Evolutionary conservation across 2,113 vertebrate species (phyloP).

Genomic region (Pluvialis apricaria): DNA sequence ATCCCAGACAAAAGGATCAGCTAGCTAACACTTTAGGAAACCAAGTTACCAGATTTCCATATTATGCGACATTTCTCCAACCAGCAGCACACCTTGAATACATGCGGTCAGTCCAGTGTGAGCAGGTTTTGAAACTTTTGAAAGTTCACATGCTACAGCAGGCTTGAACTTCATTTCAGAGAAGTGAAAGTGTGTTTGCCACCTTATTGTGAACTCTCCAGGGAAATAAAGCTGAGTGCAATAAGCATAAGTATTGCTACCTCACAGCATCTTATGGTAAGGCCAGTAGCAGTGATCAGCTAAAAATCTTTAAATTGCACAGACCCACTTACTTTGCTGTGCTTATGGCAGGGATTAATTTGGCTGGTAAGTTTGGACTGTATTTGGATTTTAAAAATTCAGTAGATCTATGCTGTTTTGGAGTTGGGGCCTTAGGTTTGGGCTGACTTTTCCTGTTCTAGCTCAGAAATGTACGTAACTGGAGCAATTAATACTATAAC

Average conservation of each 20-base stretch:
- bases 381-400: background rate
- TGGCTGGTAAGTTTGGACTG: background rate
- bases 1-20: background rate
- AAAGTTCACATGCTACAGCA: background rate
- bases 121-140: background rate
- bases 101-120: background rate
- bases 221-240: background rate
- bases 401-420: background rate
- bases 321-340: background rate
- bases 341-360: background rate
- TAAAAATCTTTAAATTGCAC: background rate
- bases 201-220: background rate
- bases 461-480: background rate
- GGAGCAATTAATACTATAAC: background rate
- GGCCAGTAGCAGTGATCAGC: background rate
- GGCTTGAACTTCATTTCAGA: background rate
- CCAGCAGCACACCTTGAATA: background rate
- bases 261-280: background rate
- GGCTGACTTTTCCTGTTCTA: background rate
- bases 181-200: background rate
- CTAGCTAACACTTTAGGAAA: background rate
- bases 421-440: background rate
- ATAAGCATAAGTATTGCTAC: background rate
- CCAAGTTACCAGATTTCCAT: background rate
- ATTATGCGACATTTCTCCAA: background rate